phyloP scores from a whole-genome alignment of 2,797 vertebrate genomes.

The Lagorchestes hirsutus region DNA sequence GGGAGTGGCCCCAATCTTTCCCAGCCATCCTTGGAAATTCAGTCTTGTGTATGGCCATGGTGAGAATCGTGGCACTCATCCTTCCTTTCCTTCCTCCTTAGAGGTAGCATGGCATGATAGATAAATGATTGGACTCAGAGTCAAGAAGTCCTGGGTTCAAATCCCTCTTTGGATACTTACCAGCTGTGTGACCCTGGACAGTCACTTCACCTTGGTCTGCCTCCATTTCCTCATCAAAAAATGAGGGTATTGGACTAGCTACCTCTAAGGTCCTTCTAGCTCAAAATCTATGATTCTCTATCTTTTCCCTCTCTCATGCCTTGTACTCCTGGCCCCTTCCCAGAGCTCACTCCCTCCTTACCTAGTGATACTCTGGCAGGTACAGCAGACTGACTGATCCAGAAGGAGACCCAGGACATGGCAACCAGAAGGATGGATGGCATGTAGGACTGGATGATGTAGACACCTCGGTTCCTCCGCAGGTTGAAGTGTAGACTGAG shows the following conservation, averaged over 20 bases:
- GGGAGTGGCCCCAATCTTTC: neutral
- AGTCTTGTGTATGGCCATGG: neutral
- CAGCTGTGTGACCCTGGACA: neutral
- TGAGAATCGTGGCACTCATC: neutral
- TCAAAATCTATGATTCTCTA: neutral
- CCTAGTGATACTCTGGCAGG: constrained; percentile 97
- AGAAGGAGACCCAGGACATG: constrained; percentile 99
- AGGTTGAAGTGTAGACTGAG: constrained; percentile 95
- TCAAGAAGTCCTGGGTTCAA: too few relatives aligned
- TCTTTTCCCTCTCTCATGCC: neutral
- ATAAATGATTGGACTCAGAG: neutral
- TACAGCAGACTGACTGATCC: constrained; percentile 99
- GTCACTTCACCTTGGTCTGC: neutral
- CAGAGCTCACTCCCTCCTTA: constrained; percentile 75
- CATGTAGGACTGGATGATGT: constrained; percentile 99
- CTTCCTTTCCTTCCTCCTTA: neutral
- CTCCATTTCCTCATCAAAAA: neutral
- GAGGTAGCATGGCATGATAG: neutral
- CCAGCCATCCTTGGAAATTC: neutral
- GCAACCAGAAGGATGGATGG: constrained; percentile 96
- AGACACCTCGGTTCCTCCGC: constrained; percentile 95
- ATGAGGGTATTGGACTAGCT: neutral
- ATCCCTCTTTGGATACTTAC: neutral
- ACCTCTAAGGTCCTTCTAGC: neutral
- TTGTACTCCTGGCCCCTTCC: neutral